Evolutionary conservation across 2,888 invertebrate species (phyloP).

Genomic region (Cephus pulcher): DNA sequence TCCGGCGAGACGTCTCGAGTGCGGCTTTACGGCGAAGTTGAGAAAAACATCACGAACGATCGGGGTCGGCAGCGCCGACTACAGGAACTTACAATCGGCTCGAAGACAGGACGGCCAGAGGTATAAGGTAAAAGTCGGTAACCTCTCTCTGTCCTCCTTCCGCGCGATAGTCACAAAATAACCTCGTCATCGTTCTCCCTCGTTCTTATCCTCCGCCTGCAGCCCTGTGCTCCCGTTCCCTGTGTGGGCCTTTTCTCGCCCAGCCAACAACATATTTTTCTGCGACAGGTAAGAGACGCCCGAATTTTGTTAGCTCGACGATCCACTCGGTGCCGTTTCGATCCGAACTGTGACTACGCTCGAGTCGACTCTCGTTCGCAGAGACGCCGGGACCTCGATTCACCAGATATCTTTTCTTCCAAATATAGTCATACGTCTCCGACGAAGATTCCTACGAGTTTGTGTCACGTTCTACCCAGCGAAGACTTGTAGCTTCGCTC

Average conservation of each 20-base stretch:
- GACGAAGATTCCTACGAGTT: not conserved
- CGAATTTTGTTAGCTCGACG: too few relatives aligned
- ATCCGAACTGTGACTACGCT: not conserved
- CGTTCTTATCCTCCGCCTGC: not conserved
- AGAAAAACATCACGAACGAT: slow-evolving; percentile 4
- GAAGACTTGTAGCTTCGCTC: not conserved
- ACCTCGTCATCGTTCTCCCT: not conserved
- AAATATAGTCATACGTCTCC: slow-evolving; percentile 18
- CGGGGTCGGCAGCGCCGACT: slow-evolving; percentile 1
- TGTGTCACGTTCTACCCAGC: not conserved
- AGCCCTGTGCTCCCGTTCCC: not conserved
- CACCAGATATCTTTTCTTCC: slow-evolving; percentile 18
- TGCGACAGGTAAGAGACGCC: not conserved
- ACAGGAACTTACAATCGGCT: not conserved
- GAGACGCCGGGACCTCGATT: slow-evolving; percentile 9
- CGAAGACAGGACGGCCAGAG: not conserved
- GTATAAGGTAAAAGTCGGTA: slow-evolving; percentile 5
- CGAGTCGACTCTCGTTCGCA: not conserved
- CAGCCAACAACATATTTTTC: not conserved
- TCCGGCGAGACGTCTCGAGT: not conserved
- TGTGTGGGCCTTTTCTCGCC: not conserved
- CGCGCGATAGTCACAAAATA: not conserved
- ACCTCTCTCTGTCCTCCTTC: slow-evolving; percentile 1
- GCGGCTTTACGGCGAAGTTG: not conserved
- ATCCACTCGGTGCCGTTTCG: not conserved